These are phyloP conservation scores for Drosophila nannoptera DNA, from an alignment of 1,140 invertebrate genomes.

Conservation along the genomic window DNA sequence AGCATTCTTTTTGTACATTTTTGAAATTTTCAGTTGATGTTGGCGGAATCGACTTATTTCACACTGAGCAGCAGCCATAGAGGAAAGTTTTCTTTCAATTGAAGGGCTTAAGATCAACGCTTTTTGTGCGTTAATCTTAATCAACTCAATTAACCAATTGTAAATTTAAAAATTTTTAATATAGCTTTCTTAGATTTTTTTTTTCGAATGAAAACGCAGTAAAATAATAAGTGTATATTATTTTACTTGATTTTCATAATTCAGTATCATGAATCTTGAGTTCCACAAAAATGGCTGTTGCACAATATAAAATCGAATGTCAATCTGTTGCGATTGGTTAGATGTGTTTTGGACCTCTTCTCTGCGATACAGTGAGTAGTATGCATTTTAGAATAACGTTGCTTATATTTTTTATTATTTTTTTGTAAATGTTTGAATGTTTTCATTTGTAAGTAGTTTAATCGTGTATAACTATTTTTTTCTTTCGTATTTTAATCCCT, in stretches of 20 bases:
- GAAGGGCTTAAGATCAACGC: constrained; percentile 15
- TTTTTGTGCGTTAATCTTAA: neutral
- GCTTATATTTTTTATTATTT: constrained; percentile 5
- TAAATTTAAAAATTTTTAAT: neutral
- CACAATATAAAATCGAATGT: constrained; percentile 38
- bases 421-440: constrained; percentile 25
- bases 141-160: constrained; percentile 1
- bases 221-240: constrained; percentile 17
- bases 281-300: constrained; percentile 21
- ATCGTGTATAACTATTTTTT: constrained; percentile 48
- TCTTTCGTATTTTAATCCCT: constrained; percentile 46
- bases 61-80: constrained; percentile 50
- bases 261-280: no score
- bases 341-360: constrained; percentile 44
- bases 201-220: constrained; percentile 13
- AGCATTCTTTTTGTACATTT: constrained; percentile 63
- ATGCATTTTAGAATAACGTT: constrained; percentile 41
- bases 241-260: constrained; percentile 14
- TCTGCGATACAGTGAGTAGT: constrained; percentile 7
- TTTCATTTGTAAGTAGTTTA: constrained; percentile 31
- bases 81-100: constrained; percentile 21
- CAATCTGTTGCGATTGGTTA: constrained; percentile 16
- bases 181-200: neutral
- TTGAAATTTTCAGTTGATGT: constrained; percentile 43
- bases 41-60: constrained; percentile 27